Base-by-base conservation (phyloP, 2,888 invertebrate species). In the Bombylius major region DNA sequence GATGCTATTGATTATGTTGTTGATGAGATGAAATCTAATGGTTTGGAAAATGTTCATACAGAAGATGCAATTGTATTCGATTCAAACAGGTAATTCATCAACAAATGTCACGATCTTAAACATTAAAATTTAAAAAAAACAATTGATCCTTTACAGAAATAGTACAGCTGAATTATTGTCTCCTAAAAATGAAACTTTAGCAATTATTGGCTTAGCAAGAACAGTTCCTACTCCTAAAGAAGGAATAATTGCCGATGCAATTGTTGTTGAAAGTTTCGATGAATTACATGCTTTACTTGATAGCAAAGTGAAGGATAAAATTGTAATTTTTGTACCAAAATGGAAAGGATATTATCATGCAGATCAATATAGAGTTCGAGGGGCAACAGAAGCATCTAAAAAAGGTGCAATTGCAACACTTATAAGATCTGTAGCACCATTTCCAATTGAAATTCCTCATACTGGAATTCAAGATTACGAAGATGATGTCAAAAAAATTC, bases 351-450 rank as follows among this genome's bases (percentile, higher is more conserved):
- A 92, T 67, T 79, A 81, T 0, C 73, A 77, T 45, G 83, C 86
- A 0, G 86, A 84, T 0, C 60, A 67, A 51, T 89, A 89, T 67
- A 77, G 90, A 65, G 67, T 72, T 5, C 67, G 69, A 39, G 88
- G 87, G 14, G 89, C 89, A 2, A 69, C 78, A 1, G 79, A 75
- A 69, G 89, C 89, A 4, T 79, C 87, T 0, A 78, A 79, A 67
- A 79, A 82, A 63, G 90, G 89, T 8, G 91, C 86, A 1, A 79
- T 87, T 11, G 90, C 88, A 0, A 79, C 83, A 12, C 73, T 92
- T 60, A 79, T 89, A 8, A 77, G 86, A 58, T 89, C 89, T 0
- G 78, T 89, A 8, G 80, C 89, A 1, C 86, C 88, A 1, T 85
- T 84, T 67, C 89, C 89, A 0, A 79, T 90, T 46, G 78, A 84